Base-by-base conservation (phyloP, 2,888 invertebrate genomes). In the Drosophila limbata region DNA sequence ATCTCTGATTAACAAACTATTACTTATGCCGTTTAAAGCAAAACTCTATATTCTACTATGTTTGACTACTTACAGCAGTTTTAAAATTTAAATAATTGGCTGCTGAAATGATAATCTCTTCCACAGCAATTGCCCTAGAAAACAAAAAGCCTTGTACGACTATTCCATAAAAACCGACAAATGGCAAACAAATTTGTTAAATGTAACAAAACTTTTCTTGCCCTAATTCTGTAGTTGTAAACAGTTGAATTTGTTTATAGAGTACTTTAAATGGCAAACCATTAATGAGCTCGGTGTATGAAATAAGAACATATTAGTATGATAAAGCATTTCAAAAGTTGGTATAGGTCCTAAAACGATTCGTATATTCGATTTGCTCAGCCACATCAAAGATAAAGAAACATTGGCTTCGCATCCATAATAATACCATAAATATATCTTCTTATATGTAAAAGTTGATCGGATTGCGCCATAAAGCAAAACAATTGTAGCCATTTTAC, bases 371-470 rank as follows among this genome's bases (percentile, higher is more conserved):
- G 37, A 56, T 77, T 65, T 35, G 40, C 33, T 9, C 17, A 8
- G 31, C 44, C 82, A 73, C 79, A 75, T 67, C 74, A 79, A 78
- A 88, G 85, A 59, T 68, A 33, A 15, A 39, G n/a, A 19, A 52
- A 47, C 67, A 39, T 48, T 44, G 44, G 8, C 25, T 44, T 44
- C 19, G 13, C 13, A 76, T 62, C 44, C 35, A 35, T 19, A 50
- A 50, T 33, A 8, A 48, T 31, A 19, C 48, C 31, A 48, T 48
- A 48, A 15, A 10, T 47, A 48, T 28, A 9, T 45, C 31, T 52
- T 15, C 15, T 5, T 48, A 15, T 42, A 48, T 52, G 15, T 44
- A 35, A 47, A 61, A 70, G 21, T 60, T 47, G 25, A 60, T 53
- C 52, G 39, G 62, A 68, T 86, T 77, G 84, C 67, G 59, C 67